These are phyloP conservation scores for Drosophila mulleri DNA, from an alignment of 2,888 invertebrate species.

Conservation along the genomic window DNA sequence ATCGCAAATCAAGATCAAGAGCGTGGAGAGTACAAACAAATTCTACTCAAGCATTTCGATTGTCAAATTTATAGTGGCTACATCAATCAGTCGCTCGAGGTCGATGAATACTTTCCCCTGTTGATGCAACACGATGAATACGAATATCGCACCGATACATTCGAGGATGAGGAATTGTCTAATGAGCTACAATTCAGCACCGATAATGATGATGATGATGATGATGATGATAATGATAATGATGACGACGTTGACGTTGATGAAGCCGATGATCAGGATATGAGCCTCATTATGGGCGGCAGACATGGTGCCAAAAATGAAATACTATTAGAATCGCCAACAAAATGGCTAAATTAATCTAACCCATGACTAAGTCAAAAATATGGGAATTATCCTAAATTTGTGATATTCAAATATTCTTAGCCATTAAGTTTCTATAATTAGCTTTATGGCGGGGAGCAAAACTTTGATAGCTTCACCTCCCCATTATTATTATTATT, in stretches of 20 bases:
- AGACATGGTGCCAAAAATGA: constrained; percentile 46
- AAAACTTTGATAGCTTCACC: constrained; percentile 24
- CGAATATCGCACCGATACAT: constrained; percentile 74
- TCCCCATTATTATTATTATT: not conserved
- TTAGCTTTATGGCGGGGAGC: constrained; percentile 10
- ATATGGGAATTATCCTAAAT: constrained; percentile 13
- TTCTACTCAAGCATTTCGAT: constrained; percentile 58
- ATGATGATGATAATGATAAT: constrained; percentile 20
- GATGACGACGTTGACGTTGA: constrained; percentile 34
- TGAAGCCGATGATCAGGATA: constrained; percentile 39
- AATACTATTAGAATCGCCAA: constrained; percentile 25
- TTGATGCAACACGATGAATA: constrained; percentile 83
- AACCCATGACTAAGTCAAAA: constrained; percentile 7
- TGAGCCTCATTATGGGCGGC: constrained; percentile 26
- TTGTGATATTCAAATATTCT: constrained; percentile 46
- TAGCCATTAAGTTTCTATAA: constrained; percentile 35
- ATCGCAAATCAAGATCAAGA: constrained; percentile 32
- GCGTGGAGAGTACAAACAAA: constrained; percentile 27
- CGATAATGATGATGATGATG: constrained; percentile 76
- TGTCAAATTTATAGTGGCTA: constrained; percentile 91
- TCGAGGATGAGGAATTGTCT: constrained; percentile 80
- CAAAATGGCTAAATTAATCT: constrained; percentile 30
- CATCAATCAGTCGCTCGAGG: constrained; percentile 95
- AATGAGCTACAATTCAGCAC: constrained; percentile 82
- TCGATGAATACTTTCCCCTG: constrained; percentile 96